These are phyloP conservation scores for Rousettus leschenaultii DNA, from an alignment of 2,113 vertebrate genomes.

Conservation along the genomic window DNA sequence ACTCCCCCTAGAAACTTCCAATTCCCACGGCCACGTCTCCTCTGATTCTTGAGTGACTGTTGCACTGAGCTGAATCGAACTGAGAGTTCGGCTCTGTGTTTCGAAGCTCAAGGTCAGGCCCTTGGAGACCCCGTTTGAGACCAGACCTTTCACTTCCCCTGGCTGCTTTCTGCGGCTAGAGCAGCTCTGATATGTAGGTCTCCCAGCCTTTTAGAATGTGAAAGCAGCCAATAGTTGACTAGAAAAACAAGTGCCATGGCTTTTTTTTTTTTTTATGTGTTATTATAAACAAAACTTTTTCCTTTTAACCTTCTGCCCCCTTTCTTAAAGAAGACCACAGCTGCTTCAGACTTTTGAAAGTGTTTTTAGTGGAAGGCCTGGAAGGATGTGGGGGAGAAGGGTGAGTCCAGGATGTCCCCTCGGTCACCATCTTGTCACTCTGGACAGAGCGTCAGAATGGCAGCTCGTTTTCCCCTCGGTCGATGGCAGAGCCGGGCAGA, in stretches of 20 bases:
- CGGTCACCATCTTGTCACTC: not conserved
- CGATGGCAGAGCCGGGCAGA: rapidly evolving
- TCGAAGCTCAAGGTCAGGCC: not conserved
- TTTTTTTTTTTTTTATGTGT: not conserved
- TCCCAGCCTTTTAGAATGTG: not conserved
- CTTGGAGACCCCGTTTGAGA: not conserved
- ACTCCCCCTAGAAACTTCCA: not conserved
- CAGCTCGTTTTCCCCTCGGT: not conserved
- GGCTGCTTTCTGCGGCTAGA: not conserved
- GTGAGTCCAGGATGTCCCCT: rapidly evolving
- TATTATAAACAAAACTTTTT: not conserved
- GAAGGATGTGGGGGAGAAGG: not conserved
- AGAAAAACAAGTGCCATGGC: not conserved
- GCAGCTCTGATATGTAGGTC: not conserved
- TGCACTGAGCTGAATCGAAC: not conserved
- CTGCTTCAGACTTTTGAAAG: not conserved
- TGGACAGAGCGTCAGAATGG: not conserved
- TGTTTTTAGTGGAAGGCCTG: not conserved
- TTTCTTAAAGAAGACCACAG: not conserved
- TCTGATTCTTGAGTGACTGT: not conserved
- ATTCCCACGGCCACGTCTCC: not conserved
- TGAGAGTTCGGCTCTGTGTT: not conserved
- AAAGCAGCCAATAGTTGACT: not conserved
- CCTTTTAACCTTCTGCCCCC: not conserved
- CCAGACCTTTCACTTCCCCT: rapidly evolving